These are phyloP conservation scores for Geotrypetes seraphini DNA, from an alignment of 2,797 vertebrate genomes.

Conservation along the genomic window DNA sequence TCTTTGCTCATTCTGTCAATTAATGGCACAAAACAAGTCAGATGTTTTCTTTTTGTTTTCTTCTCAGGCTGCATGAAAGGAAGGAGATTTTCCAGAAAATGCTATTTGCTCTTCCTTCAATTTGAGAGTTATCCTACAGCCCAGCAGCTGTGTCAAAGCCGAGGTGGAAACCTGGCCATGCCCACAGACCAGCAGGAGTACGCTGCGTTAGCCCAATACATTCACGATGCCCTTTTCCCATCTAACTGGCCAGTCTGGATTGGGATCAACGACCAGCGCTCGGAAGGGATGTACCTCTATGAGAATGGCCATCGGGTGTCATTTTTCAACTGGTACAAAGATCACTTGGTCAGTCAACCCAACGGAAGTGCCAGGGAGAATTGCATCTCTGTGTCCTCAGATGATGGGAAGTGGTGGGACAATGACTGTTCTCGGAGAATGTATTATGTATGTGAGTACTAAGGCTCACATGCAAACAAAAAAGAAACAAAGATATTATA, in stretches of 20 bases:
- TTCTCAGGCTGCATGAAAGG: slow-evolving; percentile 73
- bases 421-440: slow-evolving; percentile 77
- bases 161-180: slow-evolving; percentile 76
- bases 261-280: slow-evolving; percentile 72
- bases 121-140: slow-evolving; percentile 63
- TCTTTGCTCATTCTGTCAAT: neutral
- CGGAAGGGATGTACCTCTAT: slow-evolving; percentile 76
- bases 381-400: slow-evolving; percentile 79
- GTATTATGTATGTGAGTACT: slow-evolving; percentile 79
- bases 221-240: slow-evolving; percentile 62
- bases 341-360: slow-evolving; percentile 77
- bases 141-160: slow-evolving; percentile 58
- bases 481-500: too few species aligned
- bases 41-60: too few species aligned
- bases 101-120: slow-evolving; percentile 69
- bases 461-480: too few species aligned
- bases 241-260: slow-evolving; percentile 86
- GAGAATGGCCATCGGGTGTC: slow-evolving; percentile 72
- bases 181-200: slow-evolving; percentile 70
- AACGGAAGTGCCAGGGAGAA: slow-evolving; percentile 78
- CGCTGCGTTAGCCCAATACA: slow-evolving; percentile 64
- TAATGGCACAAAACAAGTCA: too few species aligned
- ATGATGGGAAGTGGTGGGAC: slow-evolving; percentile 90
- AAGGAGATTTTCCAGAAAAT: slow-evolving; percentile 64
- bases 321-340: slow-evolving; percentile 80